Evolutionary conservation across 2,113 vertebrate genomes (phyloP).

Genomic region (Seriola rivoliana): DNA sequence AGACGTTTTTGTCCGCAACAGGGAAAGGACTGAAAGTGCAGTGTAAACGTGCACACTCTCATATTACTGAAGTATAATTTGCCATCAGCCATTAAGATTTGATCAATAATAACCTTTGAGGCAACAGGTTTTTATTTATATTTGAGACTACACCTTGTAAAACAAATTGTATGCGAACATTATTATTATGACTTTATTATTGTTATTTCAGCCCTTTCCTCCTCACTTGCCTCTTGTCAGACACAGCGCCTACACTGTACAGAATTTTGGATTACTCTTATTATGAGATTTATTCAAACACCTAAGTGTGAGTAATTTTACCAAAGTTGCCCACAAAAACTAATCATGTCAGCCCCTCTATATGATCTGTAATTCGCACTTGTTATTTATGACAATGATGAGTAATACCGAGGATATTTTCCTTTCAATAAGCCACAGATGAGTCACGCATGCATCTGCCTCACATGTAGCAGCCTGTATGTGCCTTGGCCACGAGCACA

Average conservation of each 20-base stretch:
- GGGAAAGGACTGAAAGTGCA: constrained; percentile 8
- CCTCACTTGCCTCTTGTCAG: constrained; percentile 19
- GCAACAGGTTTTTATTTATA: constrained; percentile 21
- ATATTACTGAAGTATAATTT: constrained; percentile 40
- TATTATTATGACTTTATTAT: constrained; percentile 51
- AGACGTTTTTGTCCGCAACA: constrained; percentile 69
- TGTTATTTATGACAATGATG: constrained; percentile 64
- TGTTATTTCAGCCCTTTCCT: constrained; percentile 51
- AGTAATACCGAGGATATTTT: constrained; percentile 56
- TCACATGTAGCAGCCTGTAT: constrained; percentile 58
- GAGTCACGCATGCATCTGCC: constrained; percentile 62
- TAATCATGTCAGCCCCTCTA: constrained; percentile 35
- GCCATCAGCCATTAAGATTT: neutral
- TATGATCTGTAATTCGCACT: constrained; percentile 59
- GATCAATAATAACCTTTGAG: neutral
- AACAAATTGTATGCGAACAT: constrained; percentile 49
- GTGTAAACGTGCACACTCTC: neutral
- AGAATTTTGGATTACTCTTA: constrained; percentile 49
- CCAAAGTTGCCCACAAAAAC: constrained; percentile 55
- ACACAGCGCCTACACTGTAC: neutral
- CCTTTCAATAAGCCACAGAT: constrained; percentile 55
- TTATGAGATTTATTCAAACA: constrained; percentile 61
- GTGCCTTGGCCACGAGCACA: constrained; percentile 39
- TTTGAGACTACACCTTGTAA: constrained; percentile 57
- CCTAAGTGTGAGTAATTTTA: constrained; percentile 47